A percentile compares a stretch with the other conserved stretches of the same genome.
Conservation (phyloP, 2,888 invertebrate species). For the Rhamphomyia laevipes region DNA sequence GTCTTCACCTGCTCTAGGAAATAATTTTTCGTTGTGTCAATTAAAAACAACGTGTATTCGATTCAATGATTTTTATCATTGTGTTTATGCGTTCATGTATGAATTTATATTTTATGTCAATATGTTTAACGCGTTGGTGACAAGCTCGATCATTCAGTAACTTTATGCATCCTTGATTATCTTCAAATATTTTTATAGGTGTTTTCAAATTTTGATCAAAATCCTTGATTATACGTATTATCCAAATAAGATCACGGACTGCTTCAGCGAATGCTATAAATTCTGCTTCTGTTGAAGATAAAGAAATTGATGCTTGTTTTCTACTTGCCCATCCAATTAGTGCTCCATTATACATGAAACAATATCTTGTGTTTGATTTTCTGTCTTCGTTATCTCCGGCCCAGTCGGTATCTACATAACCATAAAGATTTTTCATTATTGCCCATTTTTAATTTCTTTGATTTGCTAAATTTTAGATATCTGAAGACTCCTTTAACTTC, state of each 20-base stretch:
- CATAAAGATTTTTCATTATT: neutral
- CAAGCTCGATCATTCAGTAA: neutral
- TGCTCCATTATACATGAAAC: constrained; percentile 7
- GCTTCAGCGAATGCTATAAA: neutral
- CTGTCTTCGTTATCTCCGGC: constrained; percentile 17
- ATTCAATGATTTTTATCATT: no score
- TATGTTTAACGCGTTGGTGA: neutral
- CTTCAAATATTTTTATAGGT: neutral
- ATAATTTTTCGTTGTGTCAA: no score
- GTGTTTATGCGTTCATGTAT: neutral
- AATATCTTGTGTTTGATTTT: constrained; percentile 21
- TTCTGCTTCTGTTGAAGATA: no score
- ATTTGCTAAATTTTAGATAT: no score
- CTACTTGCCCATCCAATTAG: constrained; percentile 20
- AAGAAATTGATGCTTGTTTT: no score
- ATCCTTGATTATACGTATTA: neutral
- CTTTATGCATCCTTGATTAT: no score
- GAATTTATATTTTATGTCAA: neutral
- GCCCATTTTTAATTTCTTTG: no score
- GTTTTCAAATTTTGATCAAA: neutral
- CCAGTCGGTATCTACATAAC: constrained; percentile 16
- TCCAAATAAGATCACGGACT: neutral
- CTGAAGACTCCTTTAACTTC: no score
- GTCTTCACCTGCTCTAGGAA: no score
- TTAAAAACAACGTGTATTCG: no score